A percentile compares a stretch with the other conserved stretches of the same genome.
phyloP scores from a whole-genome alignment of 1,140 invertebrate genomes.

The Centruroides sculpturatus region DNA sequence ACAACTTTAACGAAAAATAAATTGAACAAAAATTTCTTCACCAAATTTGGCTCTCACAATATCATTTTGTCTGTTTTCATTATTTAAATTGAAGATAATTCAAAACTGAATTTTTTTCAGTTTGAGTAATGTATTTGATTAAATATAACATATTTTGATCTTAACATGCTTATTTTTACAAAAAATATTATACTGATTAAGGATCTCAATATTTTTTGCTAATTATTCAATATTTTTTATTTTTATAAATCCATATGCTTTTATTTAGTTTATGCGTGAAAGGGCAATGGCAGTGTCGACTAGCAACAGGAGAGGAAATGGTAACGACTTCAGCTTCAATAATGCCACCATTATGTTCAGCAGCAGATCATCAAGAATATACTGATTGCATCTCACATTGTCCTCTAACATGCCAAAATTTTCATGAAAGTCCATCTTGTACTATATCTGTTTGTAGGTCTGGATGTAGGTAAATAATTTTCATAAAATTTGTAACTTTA shows the following conservation, averaged over 20 bases:
- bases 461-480: constrained; percentile 45
- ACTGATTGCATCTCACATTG: constrained; percentile 54
- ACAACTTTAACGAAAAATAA: too few relatives aligned
- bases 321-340: constrained; percentile 42
- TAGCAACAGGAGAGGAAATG: constrained; percentile 45
- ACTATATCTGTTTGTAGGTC: constrained; percentile 45
- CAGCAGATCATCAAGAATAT: constrained; percentile 46
- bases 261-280: constrained; percentile 64
- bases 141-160: too few relatives aligned
- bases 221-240: too few relatives aligned
- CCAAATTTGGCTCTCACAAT: too few relatives aligned
- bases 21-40: too few relatives aligned
- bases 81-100: too few relatives aligned
- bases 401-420: constrained; percentile 67
- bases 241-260: constrained; percentile 24
- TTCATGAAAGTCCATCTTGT: constrained; percentile 42
- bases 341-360: constrained; percentile 42
- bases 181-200: too few relatives aligned
- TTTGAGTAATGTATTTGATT: too few relatives aligned
- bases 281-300: constrained; percentile 53
- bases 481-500: background rate
- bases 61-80: too few relatives aligned
- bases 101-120: too few relatives aligned
- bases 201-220: too few relatives aligned
- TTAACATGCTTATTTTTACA: too few relatives aligned